Conservation (phyloP, 2,888 invertebrate species). For the Neelides folsomi region DNA sequence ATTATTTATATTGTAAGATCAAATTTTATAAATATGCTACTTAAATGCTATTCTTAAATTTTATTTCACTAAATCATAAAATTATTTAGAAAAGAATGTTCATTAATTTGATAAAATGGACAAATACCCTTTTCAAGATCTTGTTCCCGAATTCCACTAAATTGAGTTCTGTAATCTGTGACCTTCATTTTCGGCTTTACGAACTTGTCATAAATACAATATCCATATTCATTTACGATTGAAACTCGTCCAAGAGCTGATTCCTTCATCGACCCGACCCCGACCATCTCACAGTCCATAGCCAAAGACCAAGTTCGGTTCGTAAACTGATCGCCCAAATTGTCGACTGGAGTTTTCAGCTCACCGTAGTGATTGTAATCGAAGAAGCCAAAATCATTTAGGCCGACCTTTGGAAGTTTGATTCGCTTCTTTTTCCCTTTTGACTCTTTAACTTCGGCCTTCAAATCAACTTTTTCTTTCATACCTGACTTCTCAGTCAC, state of each 20-base stretch:
- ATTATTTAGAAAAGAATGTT: too few species aligned
- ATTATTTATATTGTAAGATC: too few species aligned
- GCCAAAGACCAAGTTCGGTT: slow-evolving; percentile 43
- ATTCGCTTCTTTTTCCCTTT: too few species aligned
- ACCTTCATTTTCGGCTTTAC: slow-evolving; percentile 60
- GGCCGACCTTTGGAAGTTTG: slow-evolving; percentile 1
- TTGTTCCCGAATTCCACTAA: slow-evolving; percentile 69
- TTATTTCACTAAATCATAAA: too few species aligned
- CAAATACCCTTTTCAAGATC: slow-evolving; percentile 57
- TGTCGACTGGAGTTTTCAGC: slow-evolving; percentile 11
- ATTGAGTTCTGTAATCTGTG: slow-evolving; percentile 66
- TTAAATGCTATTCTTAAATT: too few species aligned
- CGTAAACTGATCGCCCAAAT: slow-evolving; percentile 11
- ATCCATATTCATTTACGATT: slow-evolving; percentile 67
- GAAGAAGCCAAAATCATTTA: slow-evolving; percentile 24
- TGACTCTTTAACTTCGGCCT: too few species aligned
- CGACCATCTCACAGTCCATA: slow-evolving; percentile 94
- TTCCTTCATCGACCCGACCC: slow-evolving; percentile 62
- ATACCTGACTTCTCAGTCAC: too few species aligned
- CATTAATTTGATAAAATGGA: too few species aligned
- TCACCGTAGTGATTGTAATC: slow-evolving; percentile 25
- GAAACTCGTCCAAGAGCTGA: slow-evolving; percentile 78
- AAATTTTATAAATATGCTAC: too few species aligned
- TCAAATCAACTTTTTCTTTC: too few species aligned
- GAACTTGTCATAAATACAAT: slow-evolving; percentile 73